Evolutionary conservation across 2,797 vertebrate genomes (phyloP), one percentile per base, ranked within the genome.

Genomic region (Hemibagrus guttatus): DNA sequence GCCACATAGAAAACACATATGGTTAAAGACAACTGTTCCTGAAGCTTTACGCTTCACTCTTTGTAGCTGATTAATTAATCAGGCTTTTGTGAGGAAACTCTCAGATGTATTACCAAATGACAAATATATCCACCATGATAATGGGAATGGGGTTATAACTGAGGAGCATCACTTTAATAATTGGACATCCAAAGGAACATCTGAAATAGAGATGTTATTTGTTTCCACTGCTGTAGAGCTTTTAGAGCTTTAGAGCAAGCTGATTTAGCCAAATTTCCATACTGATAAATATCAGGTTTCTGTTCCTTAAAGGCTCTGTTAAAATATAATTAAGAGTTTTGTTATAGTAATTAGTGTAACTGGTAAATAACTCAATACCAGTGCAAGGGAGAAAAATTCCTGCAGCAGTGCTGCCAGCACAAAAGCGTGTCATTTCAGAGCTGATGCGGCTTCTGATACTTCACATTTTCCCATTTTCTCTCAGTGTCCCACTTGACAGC

Each of bases 381-480:
- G 42, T 63, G 16, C 14, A 52, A 31, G 61, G 19, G 6, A 64
- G 79, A 81, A 17, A 81, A 5, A 31, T 28, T 35, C 58, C 35
- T 46, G 79, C 17, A 59, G 56, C 19, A 23, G 19, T 59, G 21
- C 31, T 59, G 76, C 72, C n/a, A 79, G 23, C 49, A 64, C 13
- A 79, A 26, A 26, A 66, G 7, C 7, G 1, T 52, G 72, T 28
- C 23, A 39, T 26, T 63, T 72, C 66, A n/a, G 35, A 58, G 7
- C 17, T 58, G 64, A 81, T 17, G 56, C 13, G 11, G 17, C 12
- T n/a, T 28, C 35, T 13, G 42, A 81, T 72, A 66, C 63, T 31
- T 80, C 46, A 19, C 49, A 76, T 58, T 59, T 76, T 79, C 56
- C 74, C 64, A 42, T 86, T 82, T 82, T 82, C 78, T 68, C 56